A percentile compares a stretch with the other conserved stretches of the same genome.
Evolutionary conservation across 2,113 vertebrate species (phyloP).

Genomic region (Mystacornis crossleyi): DNA sequence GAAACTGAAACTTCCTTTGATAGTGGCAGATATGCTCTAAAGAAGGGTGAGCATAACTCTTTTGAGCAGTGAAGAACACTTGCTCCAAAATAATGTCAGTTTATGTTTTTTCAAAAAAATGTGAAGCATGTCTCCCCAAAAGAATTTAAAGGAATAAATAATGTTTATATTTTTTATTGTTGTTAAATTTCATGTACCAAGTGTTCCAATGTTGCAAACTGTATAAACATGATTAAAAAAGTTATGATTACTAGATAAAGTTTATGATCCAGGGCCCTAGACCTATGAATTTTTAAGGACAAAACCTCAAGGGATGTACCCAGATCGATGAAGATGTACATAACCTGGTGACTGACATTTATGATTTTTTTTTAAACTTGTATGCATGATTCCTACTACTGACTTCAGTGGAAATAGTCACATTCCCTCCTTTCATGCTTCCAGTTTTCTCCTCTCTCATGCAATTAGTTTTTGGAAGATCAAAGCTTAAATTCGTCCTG

Average conservation of each 20-base stretch:
- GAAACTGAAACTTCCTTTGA: background rate
- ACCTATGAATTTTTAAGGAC: conserved; percentile 42
- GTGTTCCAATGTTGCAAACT: background rate
- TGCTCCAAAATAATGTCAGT: background rate
- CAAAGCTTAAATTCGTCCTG: background rate
- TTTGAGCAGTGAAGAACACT: background rate
- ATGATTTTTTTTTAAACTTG: background rate
- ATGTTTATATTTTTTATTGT: background rate
- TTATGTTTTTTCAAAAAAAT: background rate
- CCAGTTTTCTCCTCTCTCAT: background rate
- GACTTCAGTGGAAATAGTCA: conserved; percentile 44
- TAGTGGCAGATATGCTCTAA: background rate
- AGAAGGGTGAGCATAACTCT: background rate
- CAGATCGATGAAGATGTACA: background rate
- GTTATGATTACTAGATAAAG: background rate
- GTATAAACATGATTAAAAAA: background rate
- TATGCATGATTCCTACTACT: conserved; percentile 3
- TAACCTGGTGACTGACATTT: conserved; percentile 43
- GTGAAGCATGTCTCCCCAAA: fast-evolving
- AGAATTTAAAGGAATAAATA: background rate
- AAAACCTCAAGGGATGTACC: background rate
- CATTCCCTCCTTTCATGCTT: conserved; percentile 23
- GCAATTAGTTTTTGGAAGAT: conserved; percentile 48
- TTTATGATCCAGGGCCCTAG: conserved; percentile 2
- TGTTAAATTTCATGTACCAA: background rate